phyloP scores from a whole-genome alignment of 2,797 vertebrate species.

The Epinephelus coioides region DNA sequence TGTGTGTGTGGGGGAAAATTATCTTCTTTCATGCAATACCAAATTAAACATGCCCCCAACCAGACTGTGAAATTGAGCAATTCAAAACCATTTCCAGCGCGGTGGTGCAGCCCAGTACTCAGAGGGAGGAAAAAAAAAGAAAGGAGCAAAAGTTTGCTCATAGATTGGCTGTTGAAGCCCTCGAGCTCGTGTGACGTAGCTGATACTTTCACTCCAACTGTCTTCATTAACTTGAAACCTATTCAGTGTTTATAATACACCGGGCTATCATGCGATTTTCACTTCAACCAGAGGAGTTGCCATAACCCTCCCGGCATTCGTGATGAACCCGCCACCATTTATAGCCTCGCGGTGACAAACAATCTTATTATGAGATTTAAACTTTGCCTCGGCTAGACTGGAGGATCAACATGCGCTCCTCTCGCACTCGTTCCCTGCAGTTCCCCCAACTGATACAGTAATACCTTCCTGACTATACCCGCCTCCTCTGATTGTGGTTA shows the following conservation, averaged over 20 bases:
- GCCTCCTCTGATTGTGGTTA: slow-evolving; percentile 70
- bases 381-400: slow-evolving; percentile 82
- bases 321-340: slow-evolving; percentile 83
- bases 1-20: slow-evolving; percentile 15
- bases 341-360: slow-evolving; percentile 85
- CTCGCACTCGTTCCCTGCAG: slow-evolving; percentile 61
- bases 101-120: slow-evolving; percentile 38
- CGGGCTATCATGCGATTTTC: slow-evolving; percentile 23
- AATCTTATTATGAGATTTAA: slow-evolving; percentile 89
- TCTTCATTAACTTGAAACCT: slow-evolving; percentile 53
- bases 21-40: slow-evolving; percentile 49
- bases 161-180: slow-evolving; percentile 37
- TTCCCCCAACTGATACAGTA: slow-evolving; percentile 63
- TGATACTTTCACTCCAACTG: slow-evolving; percentile 24
- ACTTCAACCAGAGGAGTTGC: slow-evolving; percentile 65
- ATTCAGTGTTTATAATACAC: slow-evolving; percentile 1
- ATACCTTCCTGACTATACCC: slow-evolving; percentile 32
- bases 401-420: slow-evolving; percentile 80
- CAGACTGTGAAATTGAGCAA: slow-evolving; percentile 68
- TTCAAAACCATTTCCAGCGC: slow-evolving; percentile 44
- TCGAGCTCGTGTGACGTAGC: slow-evolving; percentile 53
- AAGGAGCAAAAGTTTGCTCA: slow-evolving; percentile 53
- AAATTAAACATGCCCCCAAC: slow-evolving; percentile 65
- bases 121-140: background rate
- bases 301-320: slow-evolving; percentile 67